A percentile compares a stretch with the other conserved stretches of the same genome.
These are phyloP conservation scores for Hephaestus fuliginosus DNA, from an alignment of 2,797 vertebrate species.

Conservation along the genomic window DNA sequence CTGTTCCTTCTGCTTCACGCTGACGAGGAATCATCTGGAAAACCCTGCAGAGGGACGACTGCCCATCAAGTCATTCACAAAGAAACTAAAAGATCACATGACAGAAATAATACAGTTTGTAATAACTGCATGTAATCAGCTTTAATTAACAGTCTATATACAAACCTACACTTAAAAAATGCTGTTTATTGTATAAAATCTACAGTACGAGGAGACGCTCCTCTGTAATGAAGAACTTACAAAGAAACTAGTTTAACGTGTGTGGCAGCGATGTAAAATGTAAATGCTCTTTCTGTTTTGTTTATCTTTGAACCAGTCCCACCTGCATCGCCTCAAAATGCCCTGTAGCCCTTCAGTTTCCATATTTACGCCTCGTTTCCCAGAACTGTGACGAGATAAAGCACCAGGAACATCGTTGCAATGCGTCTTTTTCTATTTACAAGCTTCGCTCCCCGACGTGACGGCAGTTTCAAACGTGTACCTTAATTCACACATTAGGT, in stretches of 20 bases:
- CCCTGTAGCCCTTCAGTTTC: constrained; percentile 10
- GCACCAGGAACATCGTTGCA: background rate
- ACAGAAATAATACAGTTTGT: background rate
- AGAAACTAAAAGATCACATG: background rate
- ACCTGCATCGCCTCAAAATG: background rate
- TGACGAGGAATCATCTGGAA: background rate
- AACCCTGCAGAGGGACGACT: background rate
- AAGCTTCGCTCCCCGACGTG: background rate
- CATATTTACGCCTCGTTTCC: background rate
- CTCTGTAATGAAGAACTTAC: background rate
- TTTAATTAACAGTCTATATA: constrained; percentile 11
- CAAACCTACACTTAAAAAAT: constrained; percentile 30
- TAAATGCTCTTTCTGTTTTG: background rate
- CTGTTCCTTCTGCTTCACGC: background rate
- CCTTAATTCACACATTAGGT: background rate
- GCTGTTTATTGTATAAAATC: background rate
- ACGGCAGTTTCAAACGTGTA: background rate
- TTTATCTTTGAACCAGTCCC: background rate
- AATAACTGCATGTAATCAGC: background rate
- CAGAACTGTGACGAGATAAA: background rate
- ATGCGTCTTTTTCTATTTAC: background rate
- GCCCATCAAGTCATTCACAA: background rate
- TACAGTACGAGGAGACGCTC: background rate
- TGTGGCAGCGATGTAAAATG: background rate
- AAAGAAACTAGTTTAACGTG: background rate